Conservation (phyloP, 2,797 vertebrate genomes). For the Hapalemur alaotrensis region DNA sequence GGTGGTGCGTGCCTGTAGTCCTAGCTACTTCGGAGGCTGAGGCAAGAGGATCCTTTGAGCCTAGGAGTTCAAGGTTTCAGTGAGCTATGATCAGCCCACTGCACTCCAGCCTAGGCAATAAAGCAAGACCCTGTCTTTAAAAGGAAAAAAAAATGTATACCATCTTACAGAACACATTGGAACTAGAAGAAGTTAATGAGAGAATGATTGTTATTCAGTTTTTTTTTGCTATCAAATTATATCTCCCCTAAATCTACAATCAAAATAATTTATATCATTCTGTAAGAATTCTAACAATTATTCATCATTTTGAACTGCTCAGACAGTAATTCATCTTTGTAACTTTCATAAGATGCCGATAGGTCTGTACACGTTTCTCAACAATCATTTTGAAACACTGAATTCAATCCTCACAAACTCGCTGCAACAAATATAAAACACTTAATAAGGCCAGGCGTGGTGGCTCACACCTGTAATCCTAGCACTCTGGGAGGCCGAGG, state of each 20-base stretch:
- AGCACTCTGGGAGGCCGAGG: too few species aligned
- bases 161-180: not conserved
- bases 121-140: not conserved
- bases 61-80: not conserved
- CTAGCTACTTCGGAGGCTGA: not conserved
- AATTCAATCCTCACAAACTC: slow-evolving; percentile 23
- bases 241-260: not conserved
- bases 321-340: not conserved
- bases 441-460: not conserved
- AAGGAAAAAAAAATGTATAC: not conserved
- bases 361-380: not conserved
- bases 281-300: slow-evolving; percentile 38
- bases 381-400: slow-evolving; percentile 24
- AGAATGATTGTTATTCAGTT: not conserved
- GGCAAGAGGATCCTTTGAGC: not conserved
- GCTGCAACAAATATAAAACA: not conserved
- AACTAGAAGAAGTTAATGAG: not conserved
- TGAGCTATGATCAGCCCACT: too few species aligned
- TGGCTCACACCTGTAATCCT: too few species aligned
- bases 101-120: not conserved
- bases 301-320: slow-evolving; percentile 35
- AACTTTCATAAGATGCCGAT: not conserved
- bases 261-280: not conserved
- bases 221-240: slow-evolving; percentile 1
- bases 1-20: not conserved